Evolutionary conservation across 2,888 invertebrate species (phyloP).

Genomic region (Rhorus exstirpatorius): DNA sequence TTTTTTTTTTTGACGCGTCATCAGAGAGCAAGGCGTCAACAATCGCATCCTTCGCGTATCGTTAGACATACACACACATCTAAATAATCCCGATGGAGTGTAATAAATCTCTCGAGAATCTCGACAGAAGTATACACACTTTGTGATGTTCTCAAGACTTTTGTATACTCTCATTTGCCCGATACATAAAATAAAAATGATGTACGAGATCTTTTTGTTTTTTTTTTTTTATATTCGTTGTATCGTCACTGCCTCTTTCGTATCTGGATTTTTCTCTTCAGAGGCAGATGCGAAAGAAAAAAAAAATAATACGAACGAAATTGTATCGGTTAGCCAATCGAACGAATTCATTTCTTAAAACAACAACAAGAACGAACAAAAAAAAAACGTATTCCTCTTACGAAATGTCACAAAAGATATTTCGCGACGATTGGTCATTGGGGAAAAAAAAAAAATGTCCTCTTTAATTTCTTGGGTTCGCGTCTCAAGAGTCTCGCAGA

Average conservation of each 20-base stretch:
- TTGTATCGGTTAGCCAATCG: no score
- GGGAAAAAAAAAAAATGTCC: background rate
- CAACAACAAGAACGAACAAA: no score
- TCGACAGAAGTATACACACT: conserved; percentile 14
- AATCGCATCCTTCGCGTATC: conserved; percentile 26
- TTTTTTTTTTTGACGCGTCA: background rate
- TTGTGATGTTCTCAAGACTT: conserved; percentile 16
- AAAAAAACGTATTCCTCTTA: no score
- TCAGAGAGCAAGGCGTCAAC: conserved; percentile 1
- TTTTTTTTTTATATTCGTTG: background rate
- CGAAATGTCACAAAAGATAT: background rate
- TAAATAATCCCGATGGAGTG: conserved; percentile 19
- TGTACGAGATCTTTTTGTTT: background rate
- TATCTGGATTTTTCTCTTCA: no score
- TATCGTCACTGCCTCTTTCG: no score
- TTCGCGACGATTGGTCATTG: background rate
- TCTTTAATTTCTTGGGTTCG: conserved; percentile 1
- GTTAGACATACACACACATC: conserved; percentile 33
- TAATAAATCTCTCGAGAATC: conserved; percentile 44
- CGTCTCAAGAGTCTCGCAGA: conserved; percentile 2
- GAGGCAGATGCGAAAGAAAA: no score
- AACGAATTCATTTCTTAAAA: no score
- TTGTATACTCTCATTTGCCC: conserved; percentile 16
- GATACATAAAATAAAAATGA: background rate
- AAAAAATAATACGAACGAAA: no score